phyloP scores from a whole-genome alignment of 2,113 vertebrate genomes.

The Scophthalmus maximus region DNA sequence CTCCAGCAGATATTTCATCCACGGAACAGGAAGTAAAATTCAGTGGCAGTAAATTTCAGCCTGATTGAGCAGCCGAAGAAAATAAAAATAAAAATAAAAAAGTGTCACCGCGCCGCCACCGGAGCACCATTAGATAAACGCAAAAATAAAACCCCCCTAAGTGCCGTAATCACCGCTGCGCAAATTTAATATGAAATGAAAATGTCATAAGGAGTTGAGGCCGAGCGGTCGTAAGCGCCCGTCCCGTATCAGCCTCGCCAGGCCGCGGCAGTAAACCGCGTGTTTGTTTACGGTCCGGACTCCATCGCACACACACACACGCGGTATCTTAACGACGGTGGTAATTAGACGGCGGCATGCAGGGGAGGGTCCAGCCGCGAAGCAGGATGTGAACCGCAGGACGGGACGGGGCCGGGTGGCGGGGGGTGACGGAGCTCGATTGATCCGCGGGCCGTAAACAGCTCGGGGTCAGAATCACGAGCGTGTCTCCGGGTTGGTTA shows the following conservation, averaged over 20 bases:
- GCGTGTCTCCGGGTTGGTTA: constrained; percentile 54
- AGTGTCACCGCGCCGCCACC: constrained; percentile 53
- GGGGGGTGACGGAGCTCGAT: constrained; percentile 9
- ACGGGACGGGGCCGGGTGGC: neutral
- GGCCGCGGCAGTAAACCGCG: constrained; percentile 71
- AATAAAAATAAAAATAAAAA: no score
- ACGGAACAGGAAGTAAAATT: constrained; percentile 11
- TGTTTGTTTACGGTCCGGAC: constrained; percentile 67
- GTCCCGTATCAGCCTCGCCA: constrained; percentile 73
- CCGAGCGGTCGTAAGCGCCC: constrained; percentile 52
- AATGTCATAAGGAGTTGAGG: constrained; percentile 70
- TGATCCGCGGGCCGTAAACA: constrained; percentile 70
- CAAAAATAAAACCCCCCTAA: constrained; percentile 73
- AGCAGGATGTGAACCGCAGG: no score
- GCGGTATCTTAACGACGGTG: constrained; percentile 71
- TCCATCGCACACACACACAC: constrained; percentile 70
- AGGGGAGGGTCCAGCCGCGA: neutral
- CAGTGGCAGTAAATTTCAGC: constrained; percentile 64
- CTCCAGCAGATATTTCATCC: constrained; percentile 26
- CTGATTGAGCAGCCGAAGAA: constrained; percentile 64
- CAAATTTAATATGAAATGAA: constrained; percentile 77
- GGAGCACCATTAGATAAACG: constrained; percentile 70
- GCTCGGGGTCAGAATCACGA: constrained; percentile 58
- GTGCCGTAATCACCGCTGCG: constrained; percentile 68
- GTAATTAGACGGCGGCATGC: constrained; percentile 67